Evolutionary conservation across 2,113 vertebrate genomes (phyloP).

Genomic region (Boulengeromyrus knoepffleri): DNA sequence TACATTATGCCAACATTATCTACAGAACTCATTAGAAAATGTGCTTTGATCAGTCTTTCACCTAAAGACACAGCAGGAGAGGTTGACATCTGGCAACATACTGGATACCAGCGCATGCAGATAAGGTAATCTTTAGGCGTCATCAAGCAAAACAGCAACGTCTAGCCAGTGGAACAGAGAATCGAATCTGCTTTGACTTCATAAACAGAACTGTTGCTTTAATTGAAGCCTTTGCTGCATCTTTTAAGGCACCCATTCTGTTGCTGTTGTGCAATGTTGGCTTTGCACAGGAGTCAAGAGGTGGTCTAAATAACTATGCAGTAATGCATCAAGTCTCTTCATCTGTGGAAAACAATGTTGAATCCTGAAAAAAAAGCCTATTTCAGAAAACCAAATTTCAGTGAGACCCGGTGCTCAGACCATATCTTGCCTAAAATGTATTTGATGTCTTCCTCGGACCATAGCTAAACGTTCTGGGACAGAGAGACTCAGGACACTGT

Average conservation of each 20-base stretch:
- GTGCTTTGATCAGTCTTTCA: neutral
- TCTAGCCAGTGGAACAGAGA: neutral
- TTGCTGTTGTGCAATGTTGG: neutral
- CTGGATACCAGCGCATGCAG: neutral
- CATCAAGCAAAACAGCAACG: neutral
- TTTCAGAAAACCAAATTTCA: neutral
- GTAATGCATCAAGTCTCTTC: neutral
- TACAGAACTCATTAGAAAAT: neutral
- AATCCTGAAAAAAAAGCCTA: neutral
- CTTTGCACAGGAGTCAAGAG: neutral
- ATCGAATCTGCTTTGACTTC: constrained; percentile 7
- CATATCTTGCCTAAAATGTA: neutral
- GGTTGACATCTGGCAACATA: neutral
- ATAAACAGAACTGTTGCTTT: neutral
- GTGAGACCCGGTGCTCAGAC: neutral
- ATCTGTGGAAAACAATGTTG: neutral
- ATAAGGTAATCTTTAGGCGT: neutral
- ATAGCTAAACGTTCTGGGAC: neutral
- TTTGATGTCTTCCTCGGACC: neutral
- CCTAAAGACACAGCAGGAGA: neutral
- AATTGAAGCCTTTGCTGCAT: neutral
- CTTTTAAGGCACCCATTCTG: neutral
- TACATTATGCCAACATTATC: neutral
- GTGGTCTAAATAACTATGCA: neutral
- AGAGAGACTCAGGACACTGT: neutral